phyloP scores from a whole-genome alignment of 2,888 invertebrate species.

The Dendrolimus houi region DNA sequence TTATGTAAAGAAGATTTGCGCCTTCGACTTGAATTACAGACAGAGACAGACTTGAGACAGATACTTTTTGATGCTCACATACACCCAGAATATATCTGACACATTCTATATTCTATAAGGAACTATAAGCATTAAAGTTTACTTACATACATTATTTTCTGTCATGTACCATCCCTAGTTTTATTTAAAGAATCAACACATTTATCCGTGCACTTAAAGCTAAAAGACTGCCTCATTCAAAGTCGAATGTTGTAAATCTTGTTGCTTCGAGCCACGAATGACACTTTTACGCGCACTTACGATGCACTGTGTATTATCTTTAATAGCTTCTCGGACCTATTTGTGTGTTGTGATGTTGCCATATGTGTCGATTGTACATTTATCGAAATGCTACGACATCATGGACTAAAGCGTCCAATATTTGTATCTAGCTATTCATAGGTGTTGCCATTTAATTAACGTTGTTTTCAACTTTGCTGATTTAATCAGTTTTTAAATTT shows the following conservation, averaged over 20 bases:
- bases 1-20: too few species aligned
- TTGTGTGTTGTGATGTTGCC: not conserved
- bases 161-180: not conserved
- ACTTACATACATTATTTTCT: not conserved
- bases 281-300: constrained; percentile 48
- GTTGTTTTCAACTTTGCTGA: too few species aligned
- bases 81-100: too few species aligned
- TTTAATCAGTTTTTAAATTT: too few species aligned
- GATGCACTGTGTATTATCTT: constrained; percentile 39
- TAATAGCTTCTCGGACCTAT: constrained; percentile 30
- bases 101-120: not conserved
- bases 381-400: too few species aligned
- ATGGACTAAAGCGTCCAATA: too few species aligned
- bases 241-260: constrained; percentile 35
- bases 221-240: constrained; percentile 18
- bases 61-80: too few species aligned
- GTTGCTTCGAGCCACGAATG: constrained; percentile 33
- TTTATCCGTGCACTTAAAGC: constrained; percentile 14
- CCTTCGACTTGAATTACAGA: too few species aligned
- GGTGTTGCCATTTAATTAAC: too few species aligned
- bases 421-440: too few species aligned
- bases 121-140: not conserved
- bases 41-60: too few species aligned
- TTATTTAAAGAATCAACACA: constrained; percentile 1
- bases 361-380: not conserved